Conservation (phyloP, 1,140 invertebrate species). For the Drosophila asahinai region DNA sequence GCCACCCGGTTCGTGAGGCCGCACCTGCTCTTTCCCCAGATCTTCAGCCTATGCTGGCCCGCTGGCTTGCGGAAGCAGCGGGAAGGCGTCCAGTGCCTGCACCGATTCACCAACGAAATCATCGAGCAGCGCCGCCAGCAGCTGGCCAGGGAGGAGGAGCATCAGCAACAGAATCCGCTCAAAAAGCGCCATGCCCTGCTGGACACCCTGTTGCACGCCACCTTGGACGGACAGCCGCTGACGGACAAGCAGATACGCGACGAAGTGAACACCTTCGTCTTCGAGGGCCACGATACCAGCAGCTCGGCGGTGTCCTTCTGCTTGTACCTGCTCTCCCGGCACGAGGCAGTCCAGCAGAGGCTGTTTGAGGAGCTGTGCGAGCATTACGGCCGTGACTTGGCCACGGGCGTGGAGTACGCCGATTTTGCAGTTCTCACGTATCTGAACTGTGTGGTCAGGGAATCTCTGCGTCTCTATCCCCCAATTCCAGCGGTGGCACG, state of each 20-base stretch:
- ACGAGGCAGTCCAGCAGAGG: slow-evolving; percentile 87
- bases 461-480: slow-evolving; percentile 88
- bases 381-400: slow-evolving; percentile 85
- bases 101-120: slow-evolving; percentile 89
- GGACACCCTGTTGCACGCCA: slow-evolving; percentile 90
- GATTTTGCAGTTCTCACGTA: slow-evolving; percentile 87
- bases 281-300: slow-evolving; percentile 91
- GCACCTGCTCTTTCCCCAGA: slow-evolving; percentile 73
- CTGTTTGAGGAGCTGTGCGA: slow-evolving; percentile 87
- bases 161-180: slow-evolving; percentile 60
- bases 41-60: slow-evolving; percentile 61
- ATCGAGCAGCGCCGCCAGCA: slow-evolving; percentile 84
- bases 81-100: slow-evolving; percentile 64
- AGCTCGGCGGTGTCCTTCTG: slow-evolving; percentile 87
- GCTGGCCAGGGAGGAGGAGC: slow-evolving; percentile 17
- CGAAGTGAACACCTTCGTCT: slow-evolving; percentile 92
- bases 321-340: slow-evolving; percentile 86
- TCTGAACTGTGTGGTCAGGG: slow-evolving; percentile 87
- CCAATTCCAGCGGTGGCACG: slow-evolving; percentile 88
- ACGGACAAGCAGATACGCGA: slow-evolving; percentile 89
- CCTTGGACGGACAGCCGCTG: slow-evolving; percentile 86
- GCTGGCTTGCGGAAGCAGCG: slow-evolving; percentile 64
- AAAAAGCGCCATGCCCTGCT: slow-evolving; percentile 89
- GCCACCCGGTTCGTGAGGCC: slow-evolving; percentile 70
- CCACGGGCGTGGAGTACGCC: slow-evolving; percentile 72